These are phyloP conservation scores for Cygnus atratus DNA, from an alignment of 2,113 vertebrate genomes.

Conservation along the genomic window DNA sequence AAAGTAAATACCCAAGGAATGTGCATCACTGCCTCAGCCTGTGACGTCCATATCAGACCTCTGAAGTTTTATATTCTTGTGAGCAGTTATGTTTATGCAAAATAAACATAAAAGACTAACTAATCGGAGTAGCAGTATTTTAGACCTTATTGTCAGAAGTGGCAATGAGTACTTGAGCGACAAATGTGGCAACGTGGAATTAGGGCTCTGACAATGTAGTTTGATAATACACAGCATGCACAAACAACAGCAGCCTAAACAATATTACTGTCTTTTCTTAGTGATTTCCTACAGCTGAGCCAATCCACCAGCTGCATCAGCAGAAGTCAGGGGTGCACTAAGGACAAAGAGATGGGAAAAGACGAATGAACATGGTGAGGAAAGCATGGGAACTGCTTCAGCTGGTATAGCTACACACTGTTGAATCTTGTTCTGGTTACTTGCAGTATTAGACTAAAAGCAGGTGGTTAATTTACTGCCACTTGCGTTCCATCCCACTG, in stretches of 20 bases:
- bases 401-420: not conserved
- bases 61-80: not conserved
- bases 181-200: not conserved
- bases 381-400: not conserved
- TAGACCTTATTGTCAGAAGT: not conserved
- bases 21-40: not conserved
- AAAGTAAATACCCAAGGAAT: not conserved
- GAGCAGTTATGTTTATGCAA: not conserved
- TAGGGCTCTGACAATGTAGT: not conserved
- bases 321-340: not conserved
- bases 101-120: not conserved
- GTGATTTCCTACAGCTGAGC: slow-evolving; percentile 25
- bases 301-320: not conserved
- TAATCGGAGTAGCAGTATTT: not conserved
- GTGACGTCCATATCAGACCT: not conserved
- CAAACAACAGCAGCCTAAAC: not conserved
- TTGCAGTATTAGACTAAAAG: not conserved
- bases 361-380: not conserved
- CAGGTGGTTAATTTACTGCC: not conserved
- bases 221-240: not conserved
- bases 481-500: not conserved
- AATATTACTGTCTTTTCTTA: not conserved
- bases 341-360: not conserved
- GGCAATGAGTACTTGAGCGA: not conserved
- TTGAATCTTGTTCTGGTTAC: not conserved